Evolutionary conservation across 1,140 invertebrate genomes (phyloP).

Genomic region (Dysdera silvatica): DNA sequence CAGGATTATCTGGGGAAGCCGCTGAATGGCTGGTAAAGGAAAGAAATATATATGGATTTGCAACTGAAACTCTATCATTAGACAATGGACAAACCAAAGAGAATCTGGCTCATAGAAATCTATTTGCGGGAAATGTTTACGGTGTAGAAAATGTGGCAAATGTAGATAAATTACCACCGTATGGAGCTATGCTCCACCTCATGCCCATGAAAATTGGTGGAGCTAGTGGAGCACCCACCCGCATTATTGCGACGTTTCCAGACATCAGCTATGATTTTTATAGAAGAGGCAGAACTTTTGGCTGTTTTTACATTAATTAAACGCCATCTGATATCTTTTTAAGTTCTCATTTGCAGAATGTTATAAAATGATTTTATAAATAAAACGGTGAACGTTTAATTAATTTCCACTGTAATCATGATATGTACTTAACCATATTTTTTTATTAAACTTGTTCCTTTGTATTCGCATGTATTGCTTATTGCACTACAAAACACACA

Average conservation of each 20-base stretch:
- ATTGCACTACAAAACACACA: too few species aligned
- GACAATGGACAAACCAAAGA: conserved; percentile 44
- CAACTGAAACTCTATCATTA: conserved; percentile 54
- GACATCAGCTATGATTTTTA: neutral
- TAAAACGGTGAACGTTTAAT: too few species aligned
- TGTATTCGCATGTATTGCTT: too few species aligned
- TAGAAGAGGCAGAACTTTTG: too few species aligned
- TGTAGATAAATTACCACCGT: conserved; percentile 23
- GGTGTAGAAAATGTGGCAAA: conserved; percentile 51
- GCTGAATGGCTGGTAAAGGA: conserved; percentile 53
- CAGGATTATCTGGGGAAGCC: conserved; percentile 51
- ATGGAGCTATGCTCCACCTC: conserved; percentile 22
- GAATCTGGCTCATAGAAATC: conserved; percentile 44
- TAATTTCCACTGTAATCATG: too few species aligned
- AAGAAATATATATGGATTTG: conserved; percentile 53
- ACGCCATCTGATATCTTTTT: too few species aligned
- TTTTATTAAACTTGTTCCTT: too few species aligned
- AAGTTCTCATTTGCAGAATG: too few species aligned
- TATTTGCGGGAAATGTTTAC: conserved; percentile 48
- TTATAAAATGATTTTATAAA: too few species aligned
- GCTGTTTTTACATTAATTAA: too few species aligned
- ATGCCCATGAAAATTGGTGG: conserved; percentile 34
- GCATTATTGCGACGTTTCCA: conserved; percentile 28
- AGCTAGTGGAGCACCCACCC: conserved; percentile 32
- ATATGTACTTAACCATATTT: too few species aligned